These are phyloP conservation scores for Drosophila subsilvestris DNA, from an alignment of 2,888 invertebrate species.

Conservation along the genomic window DNA sequence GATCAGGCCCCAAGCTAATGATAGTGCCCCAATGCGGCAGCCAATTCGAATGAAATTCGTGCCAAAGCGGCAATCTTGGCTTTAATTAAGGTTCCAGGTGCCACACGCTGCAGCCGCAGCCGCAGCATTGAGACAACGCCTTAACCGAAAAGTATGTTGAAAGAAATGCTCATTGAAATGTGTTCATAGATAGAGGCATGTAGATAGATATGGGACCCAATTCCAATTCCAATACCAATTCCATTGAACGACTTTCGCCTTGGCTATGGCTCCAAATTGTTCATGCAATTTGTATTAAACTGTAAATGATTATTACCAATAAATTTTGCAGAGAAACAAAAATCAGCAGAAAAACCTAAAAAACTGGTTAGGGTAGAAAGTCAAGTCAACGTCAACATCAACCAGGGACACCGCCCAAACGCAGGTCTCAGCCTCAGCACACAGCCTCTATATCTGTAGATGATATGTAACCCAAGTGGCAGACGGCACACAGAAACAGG, in stretches of 20 bases:
- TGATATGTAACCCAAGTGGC: conserved; percentile 50
- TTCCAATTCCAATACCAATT: conserved; percentile 47
- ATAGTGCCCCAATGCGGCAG: conserved; percentile 50
- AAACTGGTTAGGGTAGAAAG: conserved; percentile 76
- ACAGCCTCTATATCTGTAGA: conserved; percentile 35
- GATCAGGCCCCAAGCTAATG: conserved; percentile 41
- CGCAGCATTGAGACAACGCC: conserved; percentile 63
- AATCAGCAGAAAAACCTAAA: not conserved
- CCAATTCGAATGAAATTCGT: conserved; percentile 65
- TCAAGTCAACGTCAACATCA: conserved; percentile 38
- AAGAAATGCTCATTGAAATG: conserved; percentile 38
- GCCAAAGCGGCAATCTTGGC: conserved; percentile 58
- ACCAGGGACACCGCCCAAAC: conserved; percentile 45
- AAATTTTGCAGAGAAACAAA: conserved; percentile 53
- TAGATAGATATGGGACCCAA: conserved; percentile 2
- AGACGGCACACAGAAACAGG: conserved; percentile 33
- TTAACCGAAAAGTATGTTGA: conserved; percentile 23
- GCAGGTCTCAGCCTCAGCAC: not conserved
- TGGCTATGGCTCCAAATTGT: conserved; percentile 15
- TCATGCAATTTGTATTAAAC: conserved; percentile 68
- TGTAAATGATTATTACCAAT: conserved; percentile 71
- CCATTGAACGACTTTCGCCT: conserved; percentile 67
- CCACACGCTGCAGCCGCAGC: conserved; percentile 6
- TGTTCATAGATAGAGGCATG: not conserved
- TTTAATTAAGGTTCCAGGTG: conserved; percentile 66